Evolutionary conservation across 2,888 invertebrate species (phyloP).

Genomic region (Eupithecia inturbata): DNA sequence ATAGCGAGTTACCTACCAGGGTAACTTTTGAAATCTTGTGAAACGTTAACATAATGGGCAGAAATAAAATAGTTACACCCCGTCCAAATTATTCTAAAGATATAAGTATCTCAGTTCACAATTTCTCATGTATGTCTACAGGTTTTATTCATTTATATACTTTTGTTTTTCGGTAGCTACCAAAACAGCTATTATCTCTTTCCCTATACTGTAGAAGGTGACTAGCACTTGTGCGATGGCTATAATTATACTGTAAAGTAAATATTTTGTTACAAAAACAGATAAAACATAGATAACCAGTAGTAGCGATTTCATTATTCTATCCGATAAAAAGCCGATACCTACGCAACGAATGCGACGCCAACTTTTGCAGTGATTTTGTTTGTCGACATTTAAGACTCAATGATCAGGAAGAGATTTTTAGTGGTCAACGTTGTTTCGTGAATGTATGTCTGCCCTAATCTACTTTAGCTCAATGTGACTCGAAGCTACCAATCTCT

Average conservation of each 20-base stretch:
- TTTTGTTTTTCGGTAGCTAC: not conserved
- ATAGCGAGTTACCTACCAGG: not conserved
- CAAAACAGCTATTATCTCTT: not conserved
- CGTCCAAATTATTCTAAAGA: not conserved
- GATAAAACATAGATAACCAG: not conserved
- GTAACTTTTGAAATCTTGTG: too few species aligned
- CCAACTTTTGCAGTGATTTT: too few species aligned
- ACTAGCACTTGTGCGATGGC: not conserved
- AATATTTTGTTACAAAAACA: not conserved
- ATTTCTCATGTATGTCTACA: not conserved
- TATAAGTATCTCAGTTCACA: not conserved
- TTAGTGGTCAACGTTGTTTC: not conserved
- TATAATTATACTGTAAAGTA: not conserved
- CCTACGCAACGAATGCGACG: not conserved
- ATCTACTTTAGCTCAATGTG: not conserved
- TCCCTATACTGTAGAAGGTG: not conserved
- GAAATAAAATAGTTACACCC: not conserved
- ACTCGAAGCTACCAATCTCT: not conserved
- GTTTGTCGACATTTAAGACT: not conserved
- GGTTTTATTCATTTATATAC: not conserved
- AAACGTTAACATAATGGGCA: not conserved
- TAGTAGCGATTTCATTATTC: not conserved
- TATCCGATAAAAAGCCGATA: not conserved
- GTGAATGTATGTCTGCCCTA: slow-evolving; percentile 1
- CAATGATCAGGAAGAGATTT: not conserved